Evolutionary conservation across 2,113 vertebrate species (phyloP).

Genomic region (Redunca redunca): DNA sequence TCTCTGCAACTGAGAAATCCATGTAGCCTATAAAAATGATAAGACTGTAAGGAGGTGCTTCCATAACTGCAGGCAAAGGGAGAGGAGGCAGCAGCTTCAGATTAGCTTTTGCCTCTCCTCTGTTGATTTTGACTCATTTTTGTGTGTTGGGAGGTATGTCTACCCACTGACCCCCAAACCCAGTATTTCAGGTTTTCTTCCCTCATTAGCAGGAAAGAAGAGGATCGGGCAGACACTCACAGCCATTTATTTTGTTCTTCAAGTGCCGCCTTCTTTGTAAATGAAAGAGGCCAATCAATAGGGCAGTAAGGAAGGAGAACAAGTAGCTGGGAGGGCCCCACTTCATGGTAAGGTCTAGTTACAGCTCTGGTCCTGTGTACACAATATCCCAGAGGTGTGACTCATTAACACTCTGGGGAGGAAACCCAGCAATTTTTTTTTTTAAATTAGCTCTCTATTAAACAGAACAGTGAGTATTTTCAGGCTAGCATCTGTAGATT

Average conservation of each 20-base stretch:
- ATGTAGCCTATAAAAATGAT: not conserved
- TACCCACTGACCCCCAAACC: not conserved
- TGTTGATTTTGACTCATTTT: not conserved
- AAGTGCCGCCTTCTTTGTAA: constrained; percentile 51
- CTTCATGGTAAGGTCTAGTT: not conserved
- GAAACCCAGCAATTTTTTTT: not conserved
- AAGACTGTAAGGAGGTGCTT: not conserved
- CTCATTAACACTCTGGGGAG: not conserved
- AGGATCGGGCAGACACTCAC: constrained; percentile 4
- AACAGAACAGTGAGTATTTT: not conserved
- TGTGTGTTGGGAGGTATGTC: not conserved
- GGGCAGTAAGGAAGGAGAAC: constrained; percentile 63
- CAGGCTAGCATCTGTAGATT: not conserved
- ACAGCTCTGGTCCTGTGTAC: not conserved
- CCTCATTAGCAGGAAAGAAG: constrained; percentile 1
- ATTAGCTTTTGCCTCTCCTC: not conserved
- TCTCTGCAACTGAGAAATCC: not conserved
- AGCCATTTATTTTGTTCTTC: constrained; percentile 54
- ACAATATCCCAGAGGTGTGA: not conserved
- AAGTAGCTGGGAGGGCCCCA: not conserved
- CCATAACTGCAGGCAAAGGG: not conserved
- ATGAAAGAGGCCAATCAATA: constrained; percentile 68
- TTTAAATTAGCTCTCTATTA: not conserved
- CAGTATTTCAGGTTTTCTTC: not conserved
- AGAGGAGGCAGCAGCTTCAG: not conserved